Conservation (phyloP, 2,888 invertebrate species). For the Harpagoxenus sublaevis region DNA sequence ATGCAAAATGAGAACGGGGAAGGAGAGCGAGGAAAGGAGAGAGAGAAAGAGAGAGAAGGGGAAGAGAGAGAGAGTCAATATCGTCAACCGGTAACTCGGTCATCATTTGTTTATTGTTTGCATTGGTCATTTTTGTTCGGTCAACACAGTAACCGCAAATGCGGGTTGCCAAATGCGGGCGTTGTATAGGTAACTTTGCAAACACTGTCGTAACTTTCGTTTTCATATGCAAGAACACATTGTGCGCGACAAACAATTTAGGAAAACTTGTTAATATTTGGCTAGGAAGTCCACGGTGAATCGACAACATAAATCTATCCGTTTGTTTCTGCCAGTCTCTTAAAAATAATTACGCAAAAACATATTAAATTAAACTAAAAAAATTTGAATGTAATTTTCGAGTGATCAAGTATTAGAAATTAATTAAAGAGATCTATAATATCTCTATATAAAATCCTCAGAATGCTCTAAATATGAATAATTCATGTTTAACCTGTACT, state of each 20-base stretch:
- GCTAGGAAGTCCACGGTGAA: neutral
- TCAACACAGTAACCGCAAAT: slow-evolving; percentile 42
- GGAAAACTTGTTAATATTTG: slow-evolving; percentile 25
- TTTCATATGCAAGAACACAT: slow-evolving; percentile 22
- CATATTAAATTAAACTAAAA: neutral
- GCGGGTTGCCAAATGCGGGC: slow-evolving; percentile 18
- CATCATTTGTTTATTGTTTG: slow-evolving; percentile 47
- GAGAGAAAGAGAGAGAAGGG: neutral
- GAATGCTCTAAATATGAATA: neutral
- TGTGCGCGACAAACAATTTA: slow-evolving; percentile 37
- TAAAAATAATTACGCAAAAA: neutral
- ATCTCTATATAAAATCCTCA: neutral
- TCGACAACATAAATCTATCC: neutral
- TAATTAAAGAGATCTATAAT: neutral
- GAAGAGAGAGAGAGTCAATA: neutral
- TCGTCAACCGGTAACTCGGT: slow-evolving; percentile 15
- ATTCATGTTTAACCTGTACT: neutral
- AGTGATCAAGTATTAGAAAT: neutral
- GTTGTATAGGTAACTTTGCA: slow-evolving; percentile 42
- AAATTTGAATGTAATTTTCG: neutral
- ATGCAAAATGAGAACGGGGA: neutral
- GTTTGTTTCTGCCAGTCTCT: neutral
- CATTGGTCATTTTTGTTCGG: slow-evolving; percentile 44
- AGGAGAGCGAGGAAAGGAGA: neutral
- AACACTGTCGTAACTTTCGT: slow-evolving; percentile 34